A percentile compares a stretch with the other conserved stretches of the same genome.
These are phyloP conservation scores for Chloebia gouldiae DNA, from an alignment of 2,113 vertebrate genomes.

Conservation along the genomic window DNA sequence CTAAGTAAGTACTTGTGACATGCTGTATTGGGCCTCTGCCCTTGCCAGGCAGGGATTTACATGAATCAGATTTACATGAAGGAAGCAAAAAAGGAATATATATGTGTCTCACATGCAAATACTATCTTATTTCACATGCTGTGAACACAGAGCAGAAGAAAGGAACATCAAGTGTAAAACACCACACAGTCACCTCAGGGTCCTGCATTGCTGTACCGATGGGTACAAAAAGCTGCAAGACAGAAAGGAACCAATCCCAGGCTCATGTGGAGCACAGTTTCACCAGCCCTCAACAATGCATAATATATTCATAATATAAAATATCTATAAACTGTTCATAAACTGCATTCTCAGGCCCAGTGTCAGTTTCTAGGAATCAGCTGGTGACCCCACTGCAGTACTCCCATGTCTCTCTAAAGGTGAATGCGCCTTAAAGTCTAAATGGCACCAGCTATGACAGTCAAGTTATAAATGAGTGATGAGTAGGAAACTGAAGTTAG, in stretches of 20 bases:
- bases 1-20: background rate
- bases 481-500: background rate
- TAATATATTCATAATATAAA: background rate
- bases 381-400: background rate
- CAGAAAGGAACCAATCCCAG: background rate
- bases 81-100: background rate
- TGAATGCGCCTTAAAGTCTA: background rate
- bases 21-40: background rate
- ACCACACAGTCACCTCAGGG: background rate
- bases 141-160: background rate
- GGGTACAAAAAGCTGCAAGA: background rate
- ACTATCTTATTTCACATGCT: background rate
- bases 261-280: background rate
- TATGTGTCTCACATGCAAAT: background rate
- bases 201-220: background rate
- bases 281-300: background rate
- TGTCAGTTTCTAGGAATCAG: background rate
- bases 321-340: background rate
- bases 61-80: background rate
- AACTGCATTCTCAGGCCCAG: background rate
- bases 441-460: background rate
- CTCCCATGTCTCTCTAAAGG: background rate
- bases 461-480: background rate
- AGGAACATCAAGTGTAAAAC: background rate
- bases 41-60: background rate